Evolutionary conservation across 2,113 vertebrate genomes (phyloP).

Genomic region (Mustelus asterias): DNA sequence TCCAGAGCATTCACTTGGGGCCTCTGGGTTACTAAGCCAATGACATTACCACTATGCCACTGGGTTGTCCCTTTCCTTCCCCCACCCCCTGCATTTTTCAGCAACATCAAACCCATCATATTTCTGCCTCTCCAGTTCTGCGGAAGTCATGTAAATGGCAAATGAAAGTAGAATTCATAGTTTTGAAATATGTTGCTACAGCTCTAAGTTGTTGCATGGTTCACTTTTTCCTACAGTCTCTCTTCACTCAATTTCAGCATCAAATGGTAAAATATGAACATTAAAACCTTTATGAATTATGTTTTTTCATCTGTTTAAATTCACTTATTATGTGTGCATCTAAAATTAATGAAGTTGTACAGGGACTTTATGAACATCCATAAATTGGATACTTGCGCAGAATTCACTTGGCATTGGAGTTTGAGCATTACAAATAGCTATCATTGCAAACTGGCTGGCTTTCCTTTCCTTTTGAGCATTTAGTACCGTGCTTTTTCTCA

Average conservation of each 20-base stretch:
- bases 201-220: background rate
- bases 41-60: too few relatives aligned
- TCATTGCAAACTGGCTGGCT: background rate
- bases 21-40: too few relatives aligned
- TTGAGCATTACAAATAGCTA: background rate
- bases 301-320: background rate
- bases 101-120: too few relatives aligned
- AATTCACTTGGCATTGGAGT: background rate
- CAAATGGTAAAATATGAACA: background rate
- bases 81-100: too few relatives aligned
- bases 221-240: background rate
- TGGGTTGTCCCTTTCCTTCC: too few relatives aligned
- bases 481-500: background rate
- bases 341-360: too few relatives aligned
- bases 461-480: background rate
- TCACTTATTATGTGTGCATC: background rate
- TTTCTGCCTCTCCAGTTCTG: too few relatives aligned
- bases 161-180: background rate
- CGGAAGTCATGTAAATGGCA: background rate
- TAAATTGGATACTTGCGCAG: background rate
- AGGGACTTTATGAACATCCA: background rate
- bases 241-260: background rate
- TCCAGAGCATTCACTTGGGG: too few relatives aligned
- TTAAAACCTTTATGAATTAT: background rate
- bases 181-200: background rate